These are phyloP conservation scores for Bombus confusus DNA, from an alignment of 1,140 invertebrate species.

Conservation along the genomic window DNA sequence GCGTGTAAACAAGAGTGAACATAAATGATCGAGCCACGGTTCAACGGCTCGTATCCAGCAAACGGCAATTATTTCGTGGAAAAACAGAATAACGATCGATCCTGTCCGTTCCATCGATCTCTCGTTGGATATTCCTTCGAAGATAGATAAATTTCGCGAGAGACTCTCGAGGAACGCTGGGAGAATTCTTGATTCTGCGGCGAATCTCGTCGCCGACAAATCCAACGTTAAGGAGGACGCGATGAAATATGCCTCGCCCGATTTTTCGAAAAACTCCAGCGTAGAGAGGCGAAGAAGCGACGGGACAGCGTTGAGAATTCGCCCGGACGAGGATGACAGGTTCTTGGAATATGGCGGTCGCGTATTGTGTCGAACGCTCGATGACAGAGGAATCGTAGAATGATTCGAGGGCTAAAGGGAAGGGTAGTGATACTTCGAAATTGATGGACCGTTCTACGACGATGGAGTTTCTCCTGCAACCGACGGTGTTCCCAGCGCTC, in stretches of 20 bases:
- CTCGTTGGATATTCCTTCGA: too few relatives aligned
- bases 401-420: background rate
- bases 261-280: background rate
- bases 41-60: background rate
- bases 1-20: constrained; percentile 33
- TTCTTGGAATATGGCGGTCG: background rate
- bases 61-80: background rate
- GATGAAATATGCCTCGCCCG: constrained; percentile 9
- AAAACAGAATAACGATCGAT: background rate
- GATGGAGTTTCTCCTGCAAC: background rate
- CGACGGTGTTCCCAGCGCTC: background rate
- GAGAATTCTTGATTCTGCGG: background rate
- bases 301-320: background rate
- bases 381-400: background rate
- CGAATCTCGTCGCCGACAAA: constrained; percentile 5
- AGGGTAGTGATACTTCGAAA: background rate
- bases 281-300: background rate
- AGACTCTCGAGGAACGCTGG: background rate
- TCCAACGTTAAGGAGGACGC: constrained; percentile 9
- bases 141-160: constrained; percentile 5
- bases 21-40: background rate
- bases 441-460: background rate
- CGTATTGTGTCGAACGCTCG: too few relatives aligned
- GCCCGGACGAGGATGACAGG: background rate
- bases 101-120: background rate